Percentiles rank a stretch among this genome's conserved stretches.
Conservation (phyloP, 1,140 invertebrate species). For the Dreissena polymorpha region DNA sequence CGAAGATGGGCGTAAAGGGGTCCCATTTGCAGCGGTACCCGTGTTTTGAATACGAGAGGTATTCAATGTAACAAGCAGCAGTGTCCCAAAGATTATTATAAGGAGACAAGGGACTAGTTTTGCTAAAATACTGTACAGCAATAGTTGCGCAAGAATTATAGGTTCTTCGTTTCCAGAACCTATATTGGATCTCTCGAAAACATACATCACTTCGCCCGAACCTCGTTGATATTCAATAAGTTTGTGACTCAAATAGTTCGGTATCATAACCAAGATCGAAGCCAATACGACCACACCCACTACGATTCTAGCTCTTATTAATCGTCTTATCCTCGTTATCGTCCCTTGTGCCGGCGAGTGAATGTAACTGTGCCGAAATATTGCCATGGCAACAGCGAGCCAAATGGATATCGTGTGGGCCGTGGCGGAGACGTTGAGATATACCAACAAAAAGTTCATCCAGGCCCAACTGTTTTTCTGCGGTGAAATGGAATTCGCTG, state of each 20-base stretch:
- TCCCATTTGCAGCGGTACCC: slow-evolving; percentile 64
- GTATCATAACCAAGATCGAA: slow-evolving; percentile 88
- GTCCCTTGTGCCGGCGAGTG: slow-evolving; percentile 84
- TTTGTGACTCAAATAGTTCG: slow-evolving; percentile 83
- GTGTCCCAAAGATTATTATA: slow-evolving; percentile 78
- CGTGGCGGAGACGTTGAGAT: slow-evolving; percentile 86
- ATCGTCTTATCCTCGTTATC: slow-evolving; percentile 82
- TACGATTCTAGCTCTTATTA: slow-evolving; percentile 85
- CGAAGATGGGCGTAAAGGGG: slow-evolving; percentile 17
- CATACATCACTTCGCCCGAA: slow-evolving; percentile 40
- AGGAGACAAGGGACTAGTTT: slow-evolving; percentile 80
- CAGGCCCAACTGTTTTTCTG: slow-evolving; percentile 64
- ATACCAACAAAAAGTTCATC: slow-evolving; percentile 74
- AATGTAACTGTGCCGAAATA: slow-evolving; percentile 95
- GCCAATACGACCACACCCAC: slow-evolving; percentile 87
- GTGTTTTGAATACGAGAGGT: slow-evolving; percentile 76
- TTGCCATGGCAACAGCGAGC: slow-evolving; percentile 93
- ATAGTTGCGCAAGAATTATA: slow-evolving; percentile 68
- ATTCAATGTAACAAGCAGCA: slow-evolving; percentile 77
- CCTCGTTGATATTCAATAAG: slow-evolving; percentile 29
- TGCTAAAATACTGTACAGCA: slow-evolving; percentile 72
- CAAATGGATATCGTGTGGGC: slow-evolving; percentile 96
- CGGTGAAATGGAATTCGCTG: slow-evolving; percentile 36
- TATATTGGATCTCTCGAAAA: slow-evolving; percentile 58
- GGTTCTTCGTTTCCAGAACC: slow-evolving; percentile 56